A percentile compares a stretch with the other conserved stretches of the same genome.
Conservation (phyloP, 1,140 invertebrate species). For the Phenacoccus solenopsis region DNA sequence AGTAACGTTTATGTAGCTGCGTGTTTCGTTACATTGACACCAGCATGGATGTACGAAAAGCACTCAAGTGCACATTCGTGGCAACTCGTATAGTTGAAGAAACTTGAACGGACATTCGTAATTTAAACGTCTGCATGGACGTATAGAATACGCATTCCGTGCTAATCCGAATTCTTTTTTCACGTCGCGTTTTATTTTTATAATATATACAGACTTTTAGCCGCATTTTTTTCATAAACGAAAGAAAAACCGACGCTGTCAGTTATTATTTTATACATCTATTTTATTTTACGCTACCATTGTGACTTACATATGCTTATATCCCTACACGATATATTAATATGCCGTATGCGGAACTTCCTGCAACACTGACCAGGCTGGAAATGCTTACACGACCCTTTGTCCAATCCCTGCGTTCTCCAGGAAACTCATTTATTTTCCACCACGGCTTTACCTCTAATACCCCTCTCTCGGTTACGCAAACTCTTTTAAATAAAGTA, state of each 20-base stretch:
- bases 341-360: slow-evolving; percentile 14
- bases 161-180: not conserved
- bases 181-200: not conserved
- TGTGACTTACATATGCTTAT: slow-evolving; percentile 7
- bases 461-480: not conserved
- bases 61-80: too few relatives aligned
- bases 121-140: too few relatives aligned
- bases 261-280: slow-evolving; percentile 13
- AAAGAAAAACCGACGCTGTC: not conserved
- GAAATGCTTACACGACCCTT: slow-evolving; percentile 14
- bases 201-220: not conserved
- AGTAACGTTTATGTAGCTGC: too few relatives aligned
- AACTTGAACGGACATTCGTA: too few relatives aligned
- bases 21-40: too few relatives aligned
- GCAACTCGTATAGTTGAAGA: too few relatives aligned
- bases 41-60: too few relatives aligned
- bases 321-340: slow-evolving; percentile 10
- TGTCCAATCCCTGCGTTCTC: not conserved
- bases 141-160: not conserved
- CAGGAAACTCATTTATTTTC: slow-evolving; percentile 17
- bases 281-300: slow-evolving; percentile 13
- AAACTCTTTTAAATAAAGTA: slow-evolving; percentile 13
- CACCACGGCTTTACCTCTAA: slow-evolving; percentile 9
- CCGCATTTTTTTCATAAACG: not conserved
- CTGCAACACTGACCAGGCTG: not conserved